Evolutionary conservation across 2,888 invertebrate genomes (phyloP).

Genomic region (Argynnis bischoffii): DNA sequence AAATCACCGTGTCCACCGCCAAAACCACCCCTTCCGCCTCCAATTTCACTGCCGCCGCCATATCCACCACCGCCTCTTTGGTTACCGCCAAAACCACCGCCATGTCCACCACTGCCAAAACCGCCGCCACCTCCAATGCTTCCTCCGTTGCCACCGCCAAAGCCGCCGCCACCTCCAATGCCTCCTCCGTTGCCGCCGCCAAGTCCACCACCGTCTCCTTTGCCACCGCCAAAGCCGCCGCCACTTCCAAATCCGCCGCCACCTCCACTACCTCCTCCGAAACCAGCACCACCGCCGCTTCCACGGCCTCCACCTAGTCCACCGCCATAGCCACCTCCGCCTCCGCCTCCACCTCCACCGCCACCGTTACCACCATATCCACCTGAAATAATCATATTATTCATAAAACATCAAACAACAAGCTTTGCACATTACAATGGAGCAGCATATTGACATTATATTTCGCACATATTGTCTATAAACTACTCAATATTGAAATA

Average conservation of each 20-base stretch:
- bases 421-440: too few relatives aligned
- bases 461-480: too few relatives aligned
- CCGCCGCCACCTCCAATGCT: conserved; percentile 12
- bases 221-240: too few relatives aligned
- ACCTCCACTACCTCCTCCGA: too few relatives aligned
- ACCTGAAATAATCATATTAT: conserved; percentile 4
- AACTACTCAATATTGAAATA: too few relatives aligned
- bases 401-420: too few relatives aligned
- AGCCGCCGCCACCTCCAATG: background rate
- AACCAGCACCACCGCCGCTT: conserved; percentile 23
- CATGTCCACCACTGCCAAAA: conserved; percentile 38
- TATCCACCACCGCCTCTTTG: conserved; percentile 36
- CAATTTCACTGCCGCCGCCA: conserved; percentile 37
- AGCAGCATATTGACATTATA: too few relatives aligned
- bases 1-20: conserved; percentile 41
- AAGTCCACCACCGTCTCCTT: conserved; percentile 42
- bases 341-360: conserved; percentile 39
- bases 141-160: conserved; percentile 6
- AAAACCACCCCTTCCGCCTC: conserved; percentile 42
- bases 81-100: conserved; percentile 9
- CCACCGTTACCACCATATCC: conserved; percentile 41
- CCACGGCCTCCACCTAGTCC: background rate
- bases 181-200: conserved; percentile 39
- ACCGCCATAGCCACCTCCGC: conserved; percentile 35
- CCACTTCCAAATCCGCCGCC: too few relatives aligned